phyloP scores from a whole-genome alignment of 2,113 vertebrate species.

The Arizona elegans region DNA sequence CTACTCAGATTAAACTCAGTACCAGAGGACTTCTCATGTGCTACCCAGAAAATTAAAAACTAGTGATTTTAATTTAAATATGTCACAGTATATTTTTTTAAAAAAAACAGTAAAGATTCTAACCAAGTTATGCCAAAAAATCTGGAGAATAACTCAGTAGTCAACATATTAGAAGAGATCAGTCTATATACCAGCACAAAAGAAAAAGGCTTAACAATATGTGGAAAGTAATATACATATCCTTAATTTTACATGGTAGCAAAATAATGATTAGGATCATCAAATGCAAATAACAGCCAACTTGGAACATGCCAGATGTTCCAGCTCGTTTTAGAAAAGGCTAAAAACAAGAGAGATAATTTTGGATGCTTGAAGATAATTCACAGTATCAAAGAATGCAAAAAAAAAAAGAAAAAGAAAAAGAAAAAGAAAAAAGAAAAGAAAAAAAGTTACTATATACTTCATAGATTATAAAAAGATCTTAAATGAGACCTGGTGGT shows the following conservation, averaged over 20 bases:
- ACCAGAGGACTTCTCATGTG: background rate
- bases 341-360: background rate
- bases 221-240: background rate
- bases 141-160: background rate
- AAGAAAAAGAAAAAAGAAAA: background rate
- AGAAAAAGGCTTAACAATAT: background rate
- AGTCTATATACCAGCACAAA: background rate
- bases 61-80: background rate
- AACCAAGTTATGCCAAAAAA: background rate
- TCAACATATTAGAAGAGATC: background rate
- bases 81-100: background rate
- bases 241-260: background rate
- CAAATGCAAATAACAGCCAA: background rate
- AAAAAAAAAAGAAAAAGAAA: background rate
- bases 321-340: too few species aligned
- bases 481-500: background rate
- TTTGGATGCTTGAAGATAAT: background rate
- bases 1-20: background rate
- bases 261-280: background rate
- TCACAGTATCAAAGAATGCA: background rate
- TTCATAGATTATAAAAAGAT: background rate
- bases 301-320: too few species aligned
- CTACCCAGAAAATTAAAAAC: background rate
- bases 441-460: background rate
- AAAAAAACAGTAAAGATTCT: background rate